Percentiles rank a stretch among this genome's conserved stretches.
Conservation (phyloP, 2,888 invertebrate genomes). For the Drosophila phalerata region DNA sequence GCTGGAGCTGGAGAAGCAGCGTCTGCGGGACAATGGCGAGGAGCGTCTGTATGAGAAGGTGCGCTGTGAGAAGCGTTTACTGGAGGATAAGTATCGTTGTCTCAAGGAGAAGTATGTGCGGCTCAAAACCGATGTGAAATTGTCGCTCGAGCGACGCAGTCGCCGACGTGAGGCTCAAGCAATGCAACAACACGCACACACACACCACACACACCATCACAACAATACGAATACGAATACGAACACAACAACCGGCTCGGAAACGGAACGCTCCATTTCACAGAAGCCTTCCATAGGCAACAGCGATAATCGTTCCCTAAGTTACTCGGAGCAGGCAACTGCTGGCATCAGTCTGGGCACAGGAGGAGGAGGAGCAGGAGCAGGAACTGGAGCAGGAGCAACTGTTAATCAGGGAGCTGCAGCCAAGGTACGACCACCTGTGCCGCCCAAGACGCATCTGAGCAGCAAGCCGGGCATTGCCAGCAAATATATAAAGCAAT, state of each 20-base stretch:
- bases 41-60: constrained; percentile 88
- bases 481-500: constrained; percentile 84
- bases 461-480: constrained; percentile 77
- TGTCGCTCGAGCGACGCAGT: constrained; percentile 91
- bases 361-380: neutral
- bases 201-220: constrained; percentile 57
- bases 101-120: constrained; percentile 93
- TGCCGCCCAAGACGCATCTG: constrained; percentile 83
- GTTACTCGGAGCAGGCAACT: constrained; percentile 77
- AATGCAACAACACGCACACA: constrained; percentile 72
- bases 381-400: constrained; percentile 12
- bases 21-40: constrained; percentile 85
- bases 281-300: constrained; percentile 88
- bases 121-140: constrained; percentile 92
- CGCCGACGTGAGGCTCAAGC: constrained; percentile 88
- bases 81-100: constrained; percentile 92
- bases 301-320: constrained; percentile 83
- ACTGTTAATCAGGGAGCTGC: constrained; percentile 33
- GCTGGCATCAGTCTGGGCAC: neutral
- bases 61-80: constrained; percentile 89
- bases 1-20: constrained; percentile 86
- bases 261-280: constrained; percentile 92
- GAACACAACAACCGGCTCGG: constrained; percentile 91
- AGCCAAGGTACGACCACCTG: constrained; percentile 73
- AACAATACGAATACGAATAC: constrained; percentile 87